phyloP scores from a whole-genome alignment of 2,797 vertebrate species.

The Spinus pinus region DNA sequence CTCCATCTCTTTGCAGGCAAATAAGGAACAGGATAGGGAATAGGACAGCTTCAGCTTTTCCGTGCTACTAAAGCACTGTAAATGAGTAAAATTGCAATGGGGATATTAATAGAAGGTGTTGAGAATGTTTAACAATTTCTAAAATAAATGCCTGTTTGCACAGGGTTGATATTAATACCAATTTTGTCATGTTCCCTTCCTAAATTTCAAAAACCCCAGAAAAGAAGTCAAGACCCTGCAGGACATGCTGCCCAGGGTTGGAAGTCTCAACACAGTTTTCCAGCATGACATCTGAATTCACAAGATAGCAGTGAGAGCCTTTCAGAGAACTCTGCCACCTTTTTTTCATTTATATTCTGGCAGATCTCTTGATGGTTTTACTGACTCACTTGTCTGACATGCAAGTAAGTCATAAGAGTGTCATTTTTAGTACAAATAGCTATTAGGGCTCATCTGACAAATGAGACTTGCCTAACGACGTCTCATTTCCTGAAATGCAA shows the following conservation, averaged over 20 bases:
- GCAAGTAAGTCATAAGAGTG: constrained; percentile 27
- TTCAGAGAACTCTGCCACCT: not conserved
- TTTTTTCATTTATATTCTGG: constrained; percentile 39
- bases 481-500: constrained; percentile 42
- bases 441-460: constrained; percentile 38
- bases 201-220: not conserved
- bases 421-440: constrained; percentile 41
- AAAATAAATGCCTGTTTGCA: not conserved
- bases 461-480: not conserved
- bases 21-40: not conserved
- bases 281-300: not conserved
- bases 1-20: not conserved
- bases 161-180: not conserved
- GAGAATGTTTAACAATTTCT: not conserved
- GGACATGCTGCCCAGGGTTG: not conserved
- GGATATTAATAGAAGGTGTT: not conserved
- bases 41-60: not conserved
- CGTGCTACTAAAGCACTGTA: not conserved
- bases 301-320: not conserved
- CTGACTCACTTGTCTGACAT: constrained; percentile 51
- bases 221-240: not conserved
- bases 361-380: not conserved
- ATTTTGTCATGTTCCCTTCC: not conserved
- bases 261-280: not conserved
- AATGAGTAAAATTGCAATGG: not conserved